Conservation (phyloP, 2,888 invertebrate genomes). For the Neoscelio sp. region DNA sequence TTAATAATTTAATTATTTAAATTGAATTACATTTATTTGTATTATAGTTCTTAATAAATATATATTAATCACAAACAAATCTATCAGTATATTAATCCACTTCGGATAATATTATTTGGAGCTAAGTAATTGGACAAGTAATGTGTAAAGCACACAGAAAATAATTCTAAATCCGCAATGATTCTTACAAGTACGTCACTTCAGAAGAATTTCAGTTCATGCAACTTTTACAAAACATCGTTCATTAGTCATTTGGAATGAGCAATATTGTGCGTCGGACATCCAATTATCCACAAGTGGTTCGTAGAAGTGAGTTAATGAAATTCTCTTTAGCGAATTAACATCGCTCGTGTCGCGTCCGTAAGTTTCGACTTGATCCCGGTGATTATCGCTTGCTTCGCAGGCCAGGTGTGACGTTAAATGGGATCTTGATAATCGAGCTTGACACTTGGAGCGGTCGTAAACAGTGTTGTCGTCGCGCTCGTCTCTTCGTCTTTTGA, state of each 20-base stretch:
- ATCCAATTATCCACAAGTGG: conserved; percentile 70
- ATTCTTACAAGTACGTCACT: conserved; percentile 46
- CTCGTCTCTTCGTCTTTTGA: conserved; percentile 71
- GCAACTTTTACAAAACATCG: conserved; percentile 64
- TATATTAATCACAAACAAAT: too few relatives aligned
- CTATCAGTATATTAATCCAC: too few relatives aligned
- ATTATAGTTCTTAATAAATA: too few relatives aligned
- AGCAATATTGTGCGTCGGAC: conserved; percentile 68
- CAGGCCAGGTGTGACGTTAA: conserved; percentile 69
- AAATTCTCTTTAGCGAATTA: conserved; percentile 71
- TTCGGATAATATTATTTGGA: too few relatives aligned
- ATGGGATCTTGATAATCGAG: conserved; percentile 72
- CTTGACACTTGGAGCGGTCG: conserved; percentile 68
- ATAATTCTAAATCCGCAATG: conserved; percentile 50
- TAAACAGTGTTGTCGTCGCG: conserved; percentile 70
- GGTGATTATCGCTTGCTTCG: conserved; percentile 70
- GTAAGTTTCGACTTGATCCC: conserved; percentile 70
- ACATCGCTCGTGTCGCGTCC: conserved; percentile 69
- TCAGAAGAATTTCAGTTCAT: conserved; percentile 57
- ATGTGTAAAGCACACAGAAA: conserved; percentile 45
- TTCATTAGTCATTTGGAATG: conserved; percentile 68
- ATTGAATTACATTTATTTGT: too few relatives aligned
- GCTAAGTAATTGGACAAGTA: too few relatives aligned
- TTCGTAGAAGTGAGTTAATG: conserved; percentile 70
- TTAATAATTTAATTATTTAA: too few relatives aligned